These are phyloP conservation scores for Philopotamus ludificatus DNA, from an alignment of 1,140 invertebrate species.

Conservation along the genomic window DNA sequence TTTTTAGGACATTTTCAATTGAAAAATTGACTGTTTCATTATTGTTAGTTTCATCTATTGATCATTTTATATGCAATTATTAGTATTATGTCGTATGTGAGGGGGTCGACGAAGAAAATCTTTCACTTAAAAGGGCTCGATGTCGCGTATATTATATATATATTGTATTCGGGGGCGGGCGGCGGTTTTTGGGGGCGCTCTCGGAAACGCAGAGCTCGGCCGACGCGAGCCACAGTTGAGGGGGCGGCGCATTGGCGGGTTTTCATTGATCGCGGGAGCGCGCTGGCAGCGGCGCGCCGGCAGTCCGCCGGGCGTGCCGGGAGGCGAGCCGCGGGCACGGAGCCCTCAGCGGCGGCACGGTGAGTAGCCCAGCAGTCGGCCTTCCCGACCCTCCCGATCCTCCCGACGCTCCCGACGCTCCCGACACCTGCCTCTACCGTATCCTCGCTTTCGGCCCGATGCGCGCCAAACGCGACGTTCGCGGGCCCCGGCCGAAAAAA, in stretches of 20 bases:
- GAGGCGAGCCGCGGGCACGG: background rate
- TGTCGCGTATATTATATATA: too few relatives aligned
- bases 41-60: too few relatives aligned
- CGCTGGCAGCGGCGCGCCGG: constrained; percentile 1
- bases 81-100: too few relatives aligned
- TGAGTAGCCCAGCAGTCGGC: constrained; percentile 16
- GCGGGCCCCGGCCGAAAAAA: background rate
- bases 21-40: too few relatives aligned
- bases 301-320: constrained; percentile 6
- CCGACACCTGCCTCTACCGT: background rate
- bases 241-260: constrained; percentile 28
- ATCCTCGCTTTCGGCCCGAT: background rate
- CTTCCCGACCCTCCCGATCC: background rate
- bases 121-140: too few relatives aligned
- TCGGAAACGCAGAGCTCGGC: background rate
- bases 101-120: too few relatives aligned
- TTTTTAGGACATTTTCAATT: too few relatives aligned
- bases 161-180: background rate
- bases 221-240: background rate
- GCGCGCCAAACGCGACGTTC: background rate
- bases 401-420: background rate
- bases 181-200: background rate
- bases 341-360: background rate
- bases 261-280: constrained; percentile 27
- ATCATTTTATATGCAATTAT: too few relatives aligned